A percentile compares a stretch with the other conserved stretches of the same genome.
Conservation (phyloP, 2,888 invertebrate genomes). For the Ametastegia equiseti region DNA sequence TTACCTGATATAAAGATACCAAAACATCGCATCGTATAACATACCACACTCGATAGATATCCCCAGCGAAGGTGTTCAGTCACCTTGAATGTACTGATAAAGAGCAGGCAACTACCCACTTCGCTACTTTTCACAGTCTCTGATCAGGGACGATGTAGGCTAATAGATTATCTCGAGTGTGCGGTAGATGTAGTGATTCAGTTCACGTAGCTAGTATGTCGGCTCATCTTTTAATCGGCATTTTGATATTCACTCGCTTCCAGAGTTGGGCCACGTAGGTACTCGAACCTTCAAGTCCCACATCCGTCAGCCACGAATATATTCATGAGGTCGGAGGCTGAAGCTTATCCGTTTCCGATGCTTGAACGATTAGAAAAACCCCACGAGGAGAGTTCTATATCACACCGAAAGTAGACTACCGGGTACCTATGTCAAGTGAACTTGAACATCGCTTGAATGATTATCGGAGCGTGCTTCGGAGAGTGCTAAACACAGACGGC, state of each 20-base stretch:
- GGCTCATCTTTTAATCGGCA: not conserved
- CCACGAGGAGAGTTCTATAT: too few relatives aligned
- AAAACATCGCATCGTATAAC: not conserved
- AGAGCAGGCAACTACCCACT: not conserved
- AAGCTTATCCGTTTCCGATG: not conserved
- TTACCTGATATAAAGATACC: not conserved
- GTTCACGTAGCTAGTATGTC: not conserved
- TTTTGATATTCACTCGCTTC: not conserved
- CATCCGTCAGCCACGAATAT: not conserved
- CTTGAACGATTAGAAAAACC: not conserved
- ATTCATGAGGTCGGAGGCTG: not conserved
- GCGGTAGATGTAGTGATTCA: constrained; percentile 8
- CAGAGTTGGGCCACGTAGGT: constrained; percentile 6
- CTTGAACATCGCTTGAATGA: not conserved
- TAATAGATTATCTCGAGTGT: not conserved
- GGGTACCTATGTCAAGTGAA: not conserved
- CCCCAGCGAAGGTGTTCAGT: not conserved
- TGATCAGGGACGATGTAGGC: not conserved
- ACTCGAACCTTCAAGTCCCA: not conserved
- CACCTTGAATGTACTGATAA: constrained; percentile 21
- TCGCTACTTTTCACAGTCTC: not conserved
- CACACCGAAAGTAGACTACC: not conserved
- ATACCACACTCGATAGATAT: not conserved
- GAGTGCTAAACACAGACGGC: not conserved
- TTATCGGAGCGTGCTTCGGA: not conserved